Evolutionary conservation across 2,113 vertebrate species (phyloP).

Genomic region (Orthonyx spaldingii): DNA sequence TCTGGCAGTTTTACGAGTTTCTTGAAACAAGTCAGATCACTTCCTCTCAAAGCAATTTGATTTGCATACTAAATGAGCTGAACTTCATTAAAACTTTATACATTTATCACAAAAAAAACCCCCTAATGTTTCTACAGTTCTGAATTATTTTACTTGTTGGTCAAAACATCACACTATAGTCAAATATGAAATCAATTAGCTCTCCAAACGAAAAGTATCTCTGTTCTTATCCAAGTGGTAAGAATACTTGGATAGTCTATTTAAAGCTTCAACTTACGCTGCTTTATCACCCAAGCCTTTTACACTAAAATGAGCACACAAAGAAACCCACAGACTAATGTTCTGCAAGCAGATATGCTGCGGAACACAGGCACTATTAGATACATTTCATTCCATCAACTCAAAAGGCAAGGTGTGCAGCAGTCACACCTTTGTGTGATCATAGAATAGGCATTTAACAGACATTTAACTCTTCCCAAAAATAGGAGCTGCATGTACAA

Average conservation of each 20-base stretch:
- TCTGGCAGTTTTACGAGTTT: background rate
- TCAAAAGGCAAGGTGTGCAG: background rate
- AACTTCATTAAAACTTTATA: background rate
- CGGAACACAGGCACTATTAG: background rate
- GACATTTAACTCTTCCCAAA: background rate
- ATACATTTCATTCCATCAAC: background rate
- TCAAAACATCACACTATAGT: background rate
- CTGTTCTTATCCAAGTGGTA: background rate
- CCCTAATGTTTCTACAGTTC: background rate
- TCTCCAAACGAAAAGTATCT: background rate
- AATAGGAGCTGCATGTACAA: background rate
- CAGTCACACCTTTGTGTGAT: background rate
- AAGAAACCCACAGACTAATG: background rate
- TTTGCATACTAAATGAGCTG: background rate
- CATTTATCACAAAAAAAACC: background rate
- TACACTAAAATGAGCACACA: background rate
- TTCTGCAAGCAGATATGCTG: background rate
- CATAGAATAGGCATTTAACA: accelerated
- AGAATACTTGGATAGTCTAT: background rate
- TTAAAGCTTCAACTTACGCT: background rate
- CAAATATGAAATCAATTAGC: background rate
- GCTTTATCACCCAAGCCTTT: background rate
- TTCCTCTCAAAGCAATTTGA: background rate
- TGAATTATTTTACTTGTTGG: background rate
- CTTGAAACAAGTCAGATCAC: background rate